Evolutionary conservation across 1,140 invertebrate genomes (phyloP).

Genomic region (Drosophila trapezifrons): DNA sequence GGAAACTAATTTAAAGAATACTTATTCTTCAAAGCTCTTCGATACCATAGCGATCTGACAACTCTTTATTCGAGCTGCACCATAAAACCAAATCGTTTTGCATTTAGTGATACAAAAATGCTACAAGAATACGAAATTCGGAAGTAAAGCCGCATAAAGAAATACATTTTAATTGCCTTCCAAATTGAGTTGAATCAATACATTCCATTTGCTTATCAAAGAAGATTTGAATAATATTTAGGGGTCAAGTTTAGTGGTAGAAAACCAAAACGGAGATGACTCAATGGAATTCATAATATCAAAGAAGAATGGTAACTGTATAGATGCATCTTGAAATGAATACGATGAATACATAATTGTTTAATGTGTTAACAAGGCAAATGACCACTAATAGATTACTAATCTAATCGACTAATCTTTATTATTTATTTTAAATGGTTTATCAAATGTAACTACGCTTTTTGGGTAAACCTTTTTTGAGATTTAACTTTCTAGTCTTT

Average conservation of each 20-base stretch:
- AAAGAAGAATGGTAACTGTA: conserved; percentile 8
- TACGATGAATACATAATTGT: conserved; percentile 12
- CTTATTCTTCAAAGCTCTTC: neutral
- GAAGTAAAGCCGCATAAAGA: conserved; percentile 23
- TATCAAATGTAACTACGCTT: no score
- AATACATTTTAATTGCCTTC: conserved; percentile 25
- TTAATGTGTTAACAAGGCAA: conserved; percentile 8
- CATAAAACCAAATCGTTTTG: conserved; percentile 13
- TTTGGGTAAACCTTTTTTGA: no score
- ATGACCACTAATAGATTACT: conserved; percentile 1
- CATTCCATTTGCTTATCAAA: conserved; percentile 27
- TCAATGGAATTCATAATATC: conserved; percentile 25
- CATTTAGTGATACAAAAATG: neutral
- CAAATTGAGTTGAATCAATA: conserved; percentile 11
- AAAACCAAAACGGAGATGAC: neutral
- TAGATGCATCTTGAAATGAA: conserved; percentile 11
- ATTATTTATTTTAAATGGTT: neutral
- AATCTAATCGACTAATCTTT: neutral
- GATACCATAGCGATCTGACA: neutral
- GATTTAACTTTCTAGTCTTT: conserved; percentile 1
- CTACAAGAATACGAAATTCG: conserved; percentile 26
- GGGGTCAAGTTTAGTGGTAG: conserved; percentile 29
- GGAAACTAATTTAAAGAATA: neutral
- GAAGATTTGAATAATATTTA: conserved; percentile 23
- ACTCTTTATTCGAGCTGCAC: conserved; percentile 5